These are phyloP conservation scores for Vesta saturnalis DNA, from an alignment of 2,888 invertebrate species.

Conservation along the genomic window DNA sequence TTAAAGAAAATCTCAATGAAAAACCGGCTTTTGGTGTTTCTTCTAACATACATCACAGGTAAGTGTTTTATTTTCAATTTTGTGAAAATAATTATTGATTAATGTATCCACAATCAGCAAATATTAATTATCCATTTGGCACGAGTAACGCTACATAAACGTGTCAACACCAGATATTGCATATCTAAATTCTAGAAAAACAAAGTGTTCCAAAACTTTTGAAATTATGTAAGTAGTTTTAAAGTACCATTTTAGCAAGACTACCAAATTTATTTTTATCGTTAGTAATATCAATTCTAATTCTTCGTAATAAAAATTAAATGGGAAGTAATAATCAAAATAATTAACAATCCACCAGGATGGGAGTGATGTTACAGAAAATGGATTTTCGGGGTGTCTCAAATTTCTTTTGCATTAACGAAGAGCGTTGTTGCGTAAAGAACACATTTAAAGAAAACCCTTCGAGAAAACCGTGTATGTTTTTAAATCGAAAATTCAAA, in stretches of 20 bases:
- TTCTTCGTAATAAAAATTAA: not conserved
- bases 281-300: not conserved
- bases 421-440: no score
- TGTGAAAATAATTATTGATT: no score
- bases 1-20: slow-evolving; percentile 25
- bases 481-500: no score
- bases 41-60: not conserved
- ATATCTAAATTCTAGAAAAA: not conserved
- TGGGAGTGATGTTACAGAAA: no score
- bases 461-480: no score
- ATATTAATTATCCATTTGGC: not conserved
- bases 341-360: not conserved
- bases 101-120: not conserved
- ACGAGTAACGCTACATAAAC: not conserved
- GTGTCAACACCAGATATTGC: not conserved
- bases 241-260: not conserved
- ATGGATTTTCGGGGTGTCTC: no score
- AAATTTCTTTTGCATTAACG: no score
- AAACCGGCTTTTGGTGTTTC: slow-evolving; percentile 10
- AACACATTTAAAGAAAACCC: no score
- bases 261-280: no score
- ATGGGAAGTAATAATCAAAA: not conserved
- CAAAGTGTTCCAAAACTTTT: not conserved
- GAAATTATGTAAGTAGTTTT: not conserved
- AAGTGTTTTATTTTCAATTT: not conserved